A percentile compares a stretch with the other conserved stretches of the same genome.
Evolutionary conservation across 2,888 invertebrate genomes (phyloP).

Genomic region (Gortyna flavago): DNA sequence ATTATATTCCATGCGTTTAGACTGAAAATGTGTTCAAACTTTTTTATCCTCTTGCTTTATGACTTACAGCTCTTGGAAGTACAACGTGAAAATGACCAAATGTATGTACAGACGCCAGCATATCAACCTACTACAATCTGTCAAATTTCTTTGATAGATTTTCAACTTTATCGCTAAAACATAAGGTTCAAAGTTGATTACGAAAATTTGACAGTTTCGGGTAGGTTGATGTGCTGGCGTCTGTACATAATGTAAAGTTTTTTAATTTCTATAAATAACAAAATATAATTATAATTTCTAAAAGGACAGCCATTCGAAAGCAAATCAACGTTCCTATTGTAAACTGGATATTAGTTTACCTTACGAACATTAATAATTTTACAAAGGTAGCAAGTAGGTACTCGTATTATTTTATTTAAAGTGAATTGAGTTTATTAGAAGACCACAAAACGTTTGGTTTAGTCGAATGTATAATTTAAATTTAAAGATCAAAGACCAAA

Average conservation of each 20-base stretch:
- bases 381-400: not conserved
- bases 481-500: not conserved
- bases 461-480: constrained; percentile 1
- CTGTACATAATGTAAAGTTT: not conserved
- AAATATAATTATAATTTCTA: not conserved
- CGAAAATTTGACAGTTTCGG: too few species aligned
- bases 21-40: not conserved
- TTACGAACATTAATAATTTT: not conserved
- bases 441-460: not conserved
- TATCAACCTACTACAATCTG: too few species aligned
- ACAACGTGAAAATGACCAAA: not conserved
- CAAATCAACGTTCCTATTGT: not conserved
- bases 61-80: not conserved
- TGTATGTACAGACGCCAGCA: too few species aligned
- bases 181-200: too few species aligned
- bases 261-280: not conserved
- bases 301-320: not conserved
- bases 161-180: too few species aligned
- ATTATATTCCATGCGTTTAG: constrained; percentile 21
- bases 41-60: not conserved
- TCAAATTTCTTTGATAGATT: too few species aligned
- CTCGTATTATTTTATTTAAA: not conserved
- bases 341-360: not conserved
- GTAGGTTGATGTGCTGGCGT: too few species aligned
- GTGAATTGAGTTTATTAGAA: too few species aligned